Evolutionary conservation across 2,888 invertebrate genomes (phyloP).

Genomic region (Cryptocheilus praepositus): DNA sequence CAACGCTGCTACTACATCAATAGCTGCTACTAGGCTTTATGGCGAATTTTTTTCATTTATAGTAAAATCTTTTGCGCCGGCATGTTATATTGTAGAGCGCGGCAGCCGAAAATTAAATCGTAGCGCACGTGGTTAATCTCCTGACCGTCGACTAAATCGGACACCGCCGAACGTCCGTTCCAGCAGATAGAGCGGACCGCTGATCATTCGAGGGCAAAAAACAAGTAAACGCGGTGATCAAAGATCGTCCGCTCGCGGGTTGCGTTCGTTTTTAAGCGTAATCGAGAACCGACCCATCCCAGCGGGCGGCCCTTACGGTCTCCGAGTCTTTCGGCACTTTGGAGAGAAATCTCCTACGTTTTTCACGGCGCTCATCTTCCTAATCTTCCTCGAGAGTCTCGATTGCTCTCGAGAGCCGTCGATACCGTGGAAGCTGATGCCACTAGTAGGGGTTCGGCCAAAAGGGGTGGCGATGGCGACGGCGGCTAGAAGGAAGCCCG

Average conservation of each 20-base stretch:
- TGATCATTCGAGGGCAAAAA: no score
- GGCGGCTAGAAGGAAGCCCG: constrained; percentile 4
- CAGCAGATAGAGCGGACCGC: no score
- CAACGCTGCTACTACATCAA: no score
- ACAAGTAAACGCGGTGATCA: no score
- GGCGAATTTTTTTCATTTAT: no score
- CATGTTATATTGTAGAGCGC: no score
- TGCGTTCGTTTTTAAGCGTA: constrained; percentile 21
- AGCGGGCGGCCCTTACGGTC: not conserved
- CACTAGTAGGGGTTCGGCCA: constrained; percentile 16
- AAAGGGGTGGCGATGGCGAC: not conserved
- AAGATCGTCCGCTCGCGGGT: not conserved
- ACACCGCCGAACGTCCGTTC: no score
- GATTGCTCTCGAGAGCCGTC: constrained; percentile 49
- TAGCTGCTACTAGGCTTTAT: no score
- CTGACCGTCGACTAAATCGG: no score
- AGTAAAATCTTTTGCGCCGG: no score
- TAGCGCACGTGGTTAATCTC: no score
- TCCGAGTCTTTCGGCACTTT: constrained; percentile 1
- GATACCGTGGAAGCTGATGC: constrained; percentile 51
- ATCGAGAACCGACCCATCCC: constrained; percentile 15
- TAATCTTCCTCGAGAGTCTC: constrained; percentile 58
- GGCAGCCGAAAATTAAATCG: no score
- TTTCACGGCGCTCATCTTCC: constrained; percentile 63
- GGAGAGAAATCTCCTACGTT: constrained; percentile 45